Evolutionary conservation across 2,888 invertebrate species (phyloP).

Genomic region (Hydroisotoma schaefferi): DNA sequence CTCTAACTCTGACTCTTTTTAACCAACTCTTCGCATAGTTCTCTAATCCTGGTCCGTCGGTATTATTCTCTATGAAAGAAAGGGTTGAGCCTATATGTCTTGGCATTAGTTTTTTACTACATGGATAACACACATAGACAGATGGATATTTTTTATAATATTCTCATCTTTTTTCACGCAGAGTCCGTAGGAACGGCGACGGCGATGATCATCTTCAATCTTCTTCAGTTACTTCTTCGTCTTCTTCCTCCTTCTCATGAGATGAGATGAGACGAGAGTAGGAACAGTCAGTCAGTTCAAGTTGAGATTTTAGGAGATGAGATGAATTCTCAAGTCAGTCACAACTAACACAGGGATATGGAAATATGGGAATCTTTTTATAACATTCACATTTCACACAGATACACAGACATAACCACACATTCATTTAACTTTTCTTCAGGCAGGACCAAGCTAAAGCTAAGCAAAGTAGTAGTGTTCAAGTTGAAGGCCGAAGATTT

Average conservation of each 20-base stretch:
- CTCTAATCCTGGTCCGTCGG: too few species aligned
- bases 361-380: slow-evolving; percentile 6
- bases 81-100: slow-evolving; percentile 6
- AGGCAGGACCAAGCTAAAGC: too few species aligned
- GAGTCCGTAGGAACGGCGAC: slow-evolving; percentile 12
- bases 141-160: slow-evolving; percentile 11
- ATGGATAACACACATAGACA: slow-evolving; percentile 1
- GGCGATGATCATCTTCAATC: slow-evolving; percentile 10
- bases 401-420: background rate
- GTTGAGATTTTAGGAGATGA: too few species aligned
- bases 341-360: background rate
- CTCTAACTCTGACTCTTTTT: too few species aligned
- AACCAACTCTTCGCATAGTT: too few species aligned
- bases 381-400: background rate
- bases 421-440: too few species aligned
- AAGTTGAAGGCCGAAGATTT: slow-evolving; percentile 4
- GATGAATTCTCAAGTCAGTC: background rate
- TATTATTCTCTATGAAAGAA: background rate
- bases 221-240: background rate
- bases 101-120: background rate
- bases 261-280: background rate
- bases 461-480: too few species aligned
- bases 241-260: slow-evolving; percentile 3
- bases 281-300: too few species aligned
- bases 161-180: slow-evolving; percentile 13